Evolutionary conservation across 2,113 vertebrate species (phyloP).

Genomic region (Tupaia chinensis): DNA sequence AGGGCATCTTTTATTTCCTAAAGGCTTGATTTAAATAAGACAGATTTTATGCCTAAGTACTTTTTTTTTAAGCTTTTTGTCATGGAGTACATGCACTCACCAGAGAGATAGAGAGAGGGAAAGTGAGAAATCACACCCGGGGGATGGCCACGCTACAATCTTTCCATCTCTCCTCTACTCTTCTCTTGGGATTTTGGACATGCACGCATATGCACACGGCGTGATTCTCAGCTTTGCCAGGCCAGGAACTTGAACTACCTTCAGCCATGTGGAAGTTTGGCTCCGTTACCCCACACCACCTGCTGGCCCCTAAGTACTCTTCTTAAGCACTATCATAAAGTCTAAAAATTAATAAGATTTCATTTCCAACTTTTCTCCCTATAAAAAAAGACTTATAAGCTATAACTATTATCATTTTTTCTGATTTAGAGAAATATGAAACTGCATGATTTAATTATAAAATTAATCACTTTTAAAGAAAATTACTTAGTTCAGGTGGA

Average conservation of each 20-base stretch:
- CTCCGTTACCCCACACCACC: too few species aligned
- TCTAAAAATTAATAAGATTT: slow-evolving; percentile 35
- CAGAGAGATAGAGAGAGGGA: too few species aligned
- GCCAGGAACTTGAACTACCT: too few species aligned
- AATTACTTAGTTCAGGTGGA: not conserved
- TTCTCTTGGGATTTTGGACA: too few species aligned
- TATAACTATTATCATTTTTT: not conserved
- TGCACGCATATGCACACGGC: too few species aligned
- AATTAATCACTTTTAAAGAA: slow-evolving; percentile 14
- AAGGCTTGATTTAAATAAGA: not conserved
- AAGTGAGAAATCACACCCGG: too few species aligned
- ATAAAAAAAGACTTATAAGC: not conserved
- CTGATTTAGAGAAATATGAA: slow-evolving; percentile 33
- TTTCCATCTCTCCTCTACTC: too few species aligned
- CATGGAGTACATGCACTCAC: too few species aligned
- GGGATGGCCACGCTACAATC: too few species aligned
- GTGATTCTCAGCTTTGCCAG: too few species aligned
- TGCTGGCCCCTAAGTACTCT: not conserved
- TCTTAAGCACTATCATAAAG: not conserved
- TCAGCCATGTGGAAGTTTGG: too few species aligned
- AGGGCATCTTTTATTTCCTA: not conserved
- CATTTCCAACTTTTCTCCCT: not conserved
- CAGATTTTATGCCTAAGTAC: not conserved
- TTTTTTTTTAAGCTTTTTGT: not conserved
- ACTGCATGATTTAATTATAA: slow-evolving; percentile 17